phyloP scores from a whole-genome alignment of 2,888 invertebrate species.

The Phrixothrix hirtus region DNA sequence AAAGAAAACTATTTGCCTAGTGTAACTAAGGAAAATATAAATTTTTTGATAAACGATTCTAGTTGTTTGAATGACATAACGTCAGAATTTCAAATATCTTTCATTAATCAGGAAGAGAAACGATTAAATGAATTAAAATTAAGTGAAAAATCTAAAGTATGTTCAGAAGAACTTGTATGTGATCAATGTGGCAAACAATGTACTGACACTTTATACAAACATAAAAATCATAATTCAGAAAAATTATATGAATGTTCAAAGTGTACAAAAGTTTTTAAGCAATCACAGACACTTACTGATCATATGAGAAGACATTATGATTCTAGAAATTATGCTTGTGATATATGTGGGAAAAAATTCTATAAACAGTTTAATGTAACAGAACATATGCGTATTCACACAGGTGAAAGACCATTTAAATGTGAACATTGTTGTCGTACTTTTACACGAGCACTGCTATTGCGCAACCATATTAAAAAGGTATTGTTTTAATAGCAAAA shows the following conservation, averaged over 20 bases:
- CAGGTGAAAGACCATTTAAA: conserved; percentile 43
- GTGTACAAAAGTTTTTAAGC: conserved; percentile 30
- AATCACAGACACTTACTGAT: conserved; percentile 24
- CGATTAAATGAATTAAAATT: no score
- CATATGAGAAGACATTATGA: conserved; percentile 31
- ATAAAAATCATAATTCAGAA: conserved; percentile 9
- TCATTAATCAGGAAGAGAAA: no score
- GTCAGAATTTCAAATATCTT: no score
- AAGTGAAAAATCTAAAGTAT: no score
- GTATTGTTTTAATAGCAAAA: conserved; percentile 5
- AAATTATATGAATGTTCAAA: conserved; percentile 29
- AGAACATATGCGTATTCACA: conserved; percentile 44
- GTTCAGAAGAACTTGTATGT: conserved; percentile 18
- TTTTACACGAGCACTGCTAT: conserved; percentile 29
- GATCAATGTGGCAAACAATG: conserved; percentile 14
- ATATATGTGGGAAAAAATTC: conserved; percentile 28
- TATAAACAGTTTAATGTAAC: conserved; percentile 30
- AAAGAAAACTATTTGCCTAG: no score
- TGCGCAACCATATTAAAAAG: conserved; percentile 28
- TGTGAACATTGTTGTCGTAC: conserved; percentile 36
- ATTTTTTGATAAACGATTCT: no score
- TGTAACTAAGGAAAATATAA: no score
- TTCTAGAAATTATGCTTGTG: conserved; percentile 25
- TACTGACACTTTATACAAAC: conserved; percentile 13
- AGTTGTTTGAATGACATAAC: no score